Evolutionary conservation across 2,888 invertebrate genomes (phyloP), one percentile per base, ranked within the genome.

Genomic region (Drosophila macrospina): DNA sequence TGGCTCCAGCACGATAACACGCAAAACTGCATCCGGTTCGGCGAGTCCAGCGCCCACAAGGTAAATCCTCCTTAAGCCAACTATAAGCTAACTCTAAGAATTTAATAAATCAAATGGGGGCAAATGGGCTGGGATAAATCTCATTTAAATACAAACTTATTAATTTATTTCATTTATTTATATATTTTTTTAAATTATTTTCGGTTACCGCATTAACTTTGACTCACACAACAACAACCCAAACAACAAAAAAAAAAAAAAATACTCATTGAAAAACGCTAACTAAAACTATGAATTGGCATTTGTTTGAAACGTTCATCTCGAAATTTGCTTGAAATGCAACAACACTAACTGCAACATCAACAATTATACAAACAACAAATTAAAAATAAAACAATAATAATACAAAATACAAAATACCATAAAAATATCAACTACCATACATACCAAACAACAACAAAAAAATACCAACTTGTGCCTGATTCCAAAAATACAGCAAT

Each of bases 21-120:
- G 94, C 69, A 93, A 94, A 69, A 96, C 97, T 26, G 96, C 97
- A 15, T 96, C 96, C 44, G 96, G 96, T 28, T 93, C 96, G 48
- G 93, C 95, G 62, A 96, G 96, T 74, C 96, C 96, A 64, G 95
- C 96, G 71, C 95, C 95, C 74, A 94, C 95, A 92, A 96, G 96
- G 96, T 96, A 93, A 54, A 37, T 8, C 3, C n/a, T 20, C 11
- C 2, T 44, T 13, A 2, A 11, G 8, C 6, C 7, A 52, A 16
- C 13, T 5, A 45, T 0, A 8, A 15, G 1, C 16, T 32, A 30
- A 6, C 16, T 37, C 3, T 20, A 47, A 11, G 16, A 32, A 8
- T 6, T 20, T 4, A 7, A 0, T 20, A 15, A 42, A 7, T 11
- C 10, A 20, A 41, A 20, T 39, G 3, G 61, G 70, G 73, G 45